Evolutionary conservation across 2,888 invertebrate genomes (phyloP).

Genomic region (Nymphalis urticae): DNA sequence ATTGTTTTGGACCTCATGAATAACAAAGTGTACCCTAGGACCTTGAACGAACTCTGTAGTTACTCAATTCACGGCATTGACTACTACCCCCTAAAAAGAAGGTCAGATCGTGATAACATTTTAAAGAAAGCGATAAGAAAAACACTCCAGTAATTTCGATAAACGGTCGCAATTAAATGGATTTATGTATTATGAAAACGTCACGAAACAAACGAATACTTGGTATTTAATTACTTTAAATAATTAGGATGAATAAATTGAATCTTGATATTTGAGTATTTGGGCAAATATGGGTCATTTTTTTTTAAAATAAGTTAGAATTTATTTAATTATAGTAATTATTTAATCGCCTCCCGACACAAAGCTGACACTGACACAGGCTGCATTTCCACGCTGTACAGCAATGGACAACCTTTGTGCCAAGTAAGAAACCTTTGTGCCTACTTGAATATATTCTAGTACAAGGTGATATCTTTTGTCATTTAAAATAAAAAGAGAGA

Average conservation of each 20-base stretch:
- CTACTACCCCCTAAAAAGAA: slow-evolving; percentile 51
- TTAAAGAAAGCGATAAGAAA: slow-evolving; percentile 20
- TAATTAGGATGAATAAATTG: background rate
- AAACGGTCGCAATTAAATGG: slow-evolving; percentile 1
- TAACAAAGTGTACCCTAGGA: slow-evolving; percentile 65
- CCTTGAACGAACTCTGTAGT: slow-evolving; percentile 47
- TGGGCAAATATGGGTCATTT: background rate
- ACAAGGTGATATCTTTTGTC: too few relatives aligned
- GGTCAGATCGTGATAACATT: slow-evolving; percentile 48
- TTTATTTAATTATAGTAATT: too few relatives aligned
- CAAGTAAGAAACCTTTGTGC: too few relatives aligned
- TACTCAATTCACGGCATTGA: slow-evolving; percentile 35
- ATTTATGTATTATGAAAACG: slow-evolving; percentile 1
- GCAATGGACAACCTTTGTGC: too few relatives aligned
- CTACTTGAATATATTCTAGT: too few relatives aligned
- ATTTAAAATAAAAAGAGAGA: too few relatives aligned
- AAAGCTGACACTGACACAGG: too few relatives aligned
- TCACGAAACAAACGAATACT: slow-evolving; percentile 1
- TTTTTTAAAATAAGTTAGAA: too few relatives aligned
- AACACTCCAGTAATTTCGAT: slow-evolving; percentile 7
- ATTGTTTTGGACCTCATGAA: slow-evolving; percentile 59
- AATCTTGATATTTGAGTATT: background rate
- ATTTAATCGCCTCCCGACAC: too few relatives aligned
- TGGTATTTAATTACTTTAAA: background rate
- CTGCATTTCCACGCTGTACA: too few relatives aligned